A percentile compares a stretch with the other conserved stretches of the same genome.
Conservation (phyloP, 2,888 invertebrate genomes). For the Patella ulyssiponensis region DNA sequence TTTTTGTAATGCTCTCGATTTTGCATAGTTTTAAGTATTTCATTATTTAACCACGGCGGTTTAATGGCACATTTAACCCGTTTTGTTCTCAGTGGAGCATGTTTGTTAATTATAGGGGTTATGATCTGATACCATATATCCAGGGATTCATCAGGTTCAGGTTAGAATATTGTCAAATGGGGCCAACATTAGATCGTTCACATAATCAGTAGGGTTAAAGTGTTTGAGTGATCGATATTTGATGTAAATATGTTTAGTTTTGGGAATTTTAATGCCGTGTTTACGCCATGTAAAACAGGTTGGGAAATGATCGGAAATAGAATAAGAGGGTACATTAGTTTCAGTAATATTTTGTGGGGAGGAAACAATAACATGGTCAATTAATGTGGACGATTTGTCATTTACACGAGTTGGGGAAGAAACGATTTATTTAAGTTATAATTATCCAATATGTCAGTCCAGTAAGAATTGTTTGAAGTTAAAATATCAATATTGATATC, state of each 20-base stretch:
- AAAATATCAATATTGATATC: background rate
- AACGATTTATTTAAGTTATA: background rate
- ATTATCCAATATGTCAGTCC: background rate
- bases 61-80: background rate
- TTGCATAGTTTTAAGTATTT: background rate
- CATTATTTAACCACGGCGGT: background rate
- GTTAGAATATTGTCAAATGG: background rate
- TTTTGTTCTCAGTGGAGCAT: too few relatives aligned
- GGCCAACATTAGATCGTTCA: background rate
- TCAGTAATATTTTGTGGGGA: background rate
- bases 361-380: conserved; percentile 1
- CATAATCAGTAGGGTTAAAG: background rate
- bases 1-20: background rate
- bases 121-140: too few relatives aligned
- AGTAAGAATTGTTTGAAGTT: background rate
- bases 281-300: background rate
- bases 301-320: background rate
- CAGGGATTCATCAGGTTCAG: background rate
- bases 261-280: background rate
- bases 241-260: background rate
- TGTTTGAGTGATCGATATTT: background rate
- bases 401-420: background rate
- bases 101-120: too few relatives aligned
- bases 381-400: background rate
- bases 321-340: background rate